Evolutionary conservation across 2,797 vertebrate species (phyloP).

Genomic region (Myotis myotis): DNA sequence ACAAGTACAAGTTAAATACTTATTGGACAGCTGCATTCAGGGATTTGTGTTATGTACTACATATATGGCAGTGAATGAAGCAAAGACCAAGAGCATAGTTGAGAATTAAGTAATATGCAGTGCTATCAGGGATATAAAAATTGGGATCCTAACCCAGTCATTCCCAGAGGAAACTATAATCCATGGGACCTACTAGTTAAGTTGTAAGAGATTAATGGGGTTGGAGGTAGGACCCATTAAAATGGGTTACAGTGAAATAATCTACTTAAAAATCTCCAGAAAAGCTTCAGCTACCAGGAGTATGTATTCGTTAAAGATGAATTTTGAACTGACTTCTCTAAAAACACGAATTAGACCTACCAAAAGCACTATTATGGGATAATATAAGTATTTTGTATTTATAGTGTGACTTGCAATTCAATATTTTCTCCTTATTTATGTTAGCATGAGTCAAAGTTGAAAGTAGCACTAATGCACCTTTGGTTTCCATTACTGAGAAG

Average conservation of each 20-base stretch:
- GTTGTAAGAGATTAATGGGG: fast-evolving
- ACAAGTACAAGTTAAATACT: background rate
- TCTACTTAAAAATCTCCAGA: background rate
- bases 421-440: background rate
- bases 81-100: background rate
- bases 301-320: background rate
- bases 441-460: background rate
- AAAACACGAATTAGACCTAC: background rate
- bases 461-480: background rate
- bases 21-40: background rate
- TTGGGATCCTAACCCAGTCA: background rate
- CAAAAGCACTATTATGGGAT: background rate
- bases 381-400: background rate
- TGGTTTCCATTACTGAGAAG: background rate
- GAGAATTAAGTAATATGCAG: background rate
- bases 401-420: background rate
- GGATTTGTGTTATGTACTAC: background rate
- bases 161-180: background rate
- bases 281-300: background rate
- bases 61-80: background rate
- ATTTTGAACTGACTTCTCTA: background rate
- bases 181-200: background rate
- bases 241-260: background rate
- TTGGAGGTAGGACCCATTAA: background rate
- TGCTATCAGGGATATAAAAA: background rate